Evolutionary conservation across 1,140 invertebrate species (phyloP), one percentile per base, ranked within the genome.

Genomic region (Varroa destructor): DNA sequence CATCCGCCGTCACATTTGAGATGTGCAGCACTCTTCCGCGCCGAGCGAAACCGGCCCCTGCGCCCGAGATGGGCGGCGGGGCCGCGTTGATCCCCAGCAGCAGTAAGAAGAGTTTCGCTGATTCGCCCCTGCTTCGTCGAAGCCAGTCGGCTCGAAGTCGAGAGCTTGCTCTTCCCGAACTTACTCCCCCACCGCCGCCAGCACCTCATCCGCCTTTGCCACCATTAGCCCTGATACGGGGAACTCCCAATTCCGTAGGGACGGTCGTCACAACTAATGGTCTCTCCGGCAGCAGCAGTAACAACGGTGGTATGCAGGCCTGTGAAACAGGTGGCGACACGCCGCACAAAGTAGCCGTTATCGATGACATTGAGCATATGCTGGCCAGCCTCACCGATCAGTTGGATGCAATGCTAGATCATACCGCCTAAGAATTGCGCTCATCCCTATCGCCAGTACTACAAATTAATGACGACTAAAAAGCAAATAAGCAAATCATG

Each of bases 311-410:
- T 3, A 3, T 8, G 8, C 46, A 51, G 8, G 8, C 46, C 46
- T 51, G 46, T 8, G 46, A 3, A 8, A 51, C 46, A 3, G 37
- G 37, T 8, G 6, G 43, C 37, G 37, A 5, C 37, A 10, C 36
- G 43, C 14, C 40, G 51, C 51, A 72, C 72, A 54, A 55, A 43
- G 46, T 73, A 43, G 37, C 40, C 81, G 92, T 96, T 10, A 84
- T 97, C 14, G 93, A 91, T 78, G 93, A 97, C 79, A 97, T 97
- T 76, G 93, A 92, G 10, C 92, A 92, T 79, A 97, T 95, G 91
- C 81, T 95, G 72, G 90, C 91, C 71, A 93, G 93, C 81, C 82
- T 95, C 12, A 94, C 91, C 0, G 90, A 93, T 77, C 91, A 95
- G 81, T 81, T 95, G 70, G 91, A 94, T 80, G 91, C 91, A 73